A percentile compares a stretch with the other conserved stretches of the same genome.
These are phyloP conservation scores for Portevinia maculata DNA, from an alignment of 2,888 invertebrate genomes.

Conservation along the genomic window DNA sequence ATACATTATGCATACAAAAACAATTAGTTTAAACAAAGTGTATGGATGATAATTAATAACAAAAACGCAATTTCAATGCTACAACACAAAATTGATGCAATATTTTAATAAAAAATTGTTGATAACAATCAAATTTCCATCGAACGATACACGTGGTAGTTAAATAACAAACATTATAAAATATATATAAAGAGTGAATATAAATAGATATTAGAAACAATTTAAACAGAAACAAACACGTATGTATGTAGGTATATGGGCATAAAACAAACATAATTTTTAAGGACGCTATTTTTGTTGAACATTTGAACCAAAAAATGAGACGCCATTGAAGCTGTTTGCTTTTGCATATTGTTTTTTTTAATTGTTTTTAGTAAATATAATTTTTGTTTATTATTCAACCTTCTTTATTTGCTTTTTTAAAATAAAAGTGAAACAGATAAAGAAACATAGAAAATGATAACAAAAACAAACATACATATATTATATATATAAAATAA, in stretches of 20 bases:
- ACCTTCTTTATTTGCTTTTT: slow-evolving; percentile 61
- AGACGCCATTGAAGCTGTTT: slow-evolving; percentile 54
- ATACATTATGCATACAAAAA: slow-evolving; percentile 65
- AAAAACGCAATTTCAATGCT: slow-evolving; percentile 41
- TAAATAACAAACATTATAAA: slow-evolving; percentile 49
- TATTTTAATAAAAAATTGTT: slow-evolving; percentile 56
- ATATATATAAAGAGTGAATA: slow-evolving; percentile 46
- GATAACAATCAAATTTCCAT: slow-evolving; percentile 73
- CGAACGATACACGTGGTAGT: slow-evolving; percentile 72
- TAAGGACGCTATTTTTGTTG: slow-evolving; percentile 68
- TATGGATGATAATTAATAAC: slow-evolving; percentile 27
- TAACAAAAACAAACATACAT: slow-evolving; percentile 58
- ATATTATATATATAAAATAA: slow-evolving; percentile 68
- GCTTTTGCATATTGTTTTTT: slow-evolving; percentile 36
- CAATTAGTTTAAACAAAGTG: slow-evolving; percentile 54
- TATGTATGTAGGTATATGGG: slow-evolving; percentile 58
- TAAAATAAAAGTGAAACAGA: slow-evolving; percentile 52
- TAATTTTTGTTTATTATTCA: slow-evolving; percentile 7
- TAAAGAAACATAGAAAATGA: slow-evolving; percentile 49
- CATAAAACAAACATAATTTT: slow-evolving; percentile 62
- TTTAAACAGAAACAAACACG: slow-evolving; percentile 11
- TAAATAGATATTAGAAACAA: slow-evolving; percentile 53
- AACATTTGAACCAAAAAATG: slow-evolving; percentile 50
- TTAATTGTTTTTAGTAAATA: slow-evolving; percentile 9
- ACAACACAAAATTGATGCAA: slow-evolving; percentile 49